Evolutionary conservation across 2,888 invertebrate species (phyloP).

Genomic region (Agrochola lychnidis): DNA sequence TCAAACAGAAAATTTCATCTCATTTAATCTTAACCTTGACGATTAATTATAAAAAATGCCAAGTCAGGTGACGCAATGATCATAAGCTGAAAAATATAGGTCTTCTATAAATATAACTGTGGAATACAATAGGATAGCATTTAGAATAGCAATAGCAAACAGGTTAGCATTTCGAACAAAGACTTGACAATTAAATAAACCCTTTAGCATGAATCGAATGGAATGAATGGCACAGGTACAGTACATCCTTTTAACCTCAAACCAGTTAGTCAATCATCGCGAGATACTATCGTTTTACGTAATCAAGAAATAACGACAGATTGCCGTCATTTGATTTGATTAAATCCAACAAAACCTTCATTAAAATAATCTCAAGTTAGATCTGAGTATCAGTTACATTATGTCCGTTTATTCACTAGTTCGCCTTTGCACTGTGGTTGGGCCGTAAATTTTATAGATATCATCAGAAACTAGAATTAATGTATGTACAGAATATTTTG

Average conservation of each 20-base stretch:
- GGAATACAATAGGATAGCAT: neutral
- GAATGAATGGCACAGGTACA: conserved; percentile 20
- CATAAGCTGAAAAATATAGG: neutral
- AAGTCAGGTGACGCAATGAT: neutral
- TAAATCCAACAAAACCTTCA: conserved; percentile 67
- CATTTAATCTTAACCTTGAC: neutral
- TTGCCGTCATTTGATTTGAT: conserved; percentile 60
- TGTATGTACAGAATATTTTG: conserved; percentile 57
- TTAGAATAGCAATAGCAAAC: conserved; percentile 14
- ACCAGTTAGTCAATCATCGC: conserved; percentile 49
- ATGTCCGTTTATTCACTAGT: conserved; percentile 62
- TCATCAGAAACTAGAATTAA: conserved; percentile 61
- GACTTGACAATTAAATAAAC: conserved; percentile 25
- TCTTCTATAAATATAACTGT: neutral
- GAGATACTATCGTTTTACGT: conserved; percentile 59
- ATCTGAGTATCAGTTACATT: conserved; percentile 66
- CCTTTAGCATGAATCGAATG: neutral
- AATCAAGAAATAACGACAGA: conserved; percentile 61
- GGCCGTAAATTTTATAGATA: conserved; percentile 65
- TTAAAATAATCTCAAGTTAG: conserved; percentile 66
- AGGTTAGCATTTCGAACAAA: conserved; percentile 20
- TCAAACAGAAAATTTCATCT: neutral
- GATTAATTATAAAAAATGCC: neutral
- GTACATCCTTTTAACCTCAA: conserved; percentile 42
- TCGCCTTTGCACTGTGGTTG: conserved; percentile 63